These are phyloP conservation scores for Nyctereutes procyonoides DNA, from an alignment of 2,113 vertebrate species.

Conservation along the genomic window DNA sequence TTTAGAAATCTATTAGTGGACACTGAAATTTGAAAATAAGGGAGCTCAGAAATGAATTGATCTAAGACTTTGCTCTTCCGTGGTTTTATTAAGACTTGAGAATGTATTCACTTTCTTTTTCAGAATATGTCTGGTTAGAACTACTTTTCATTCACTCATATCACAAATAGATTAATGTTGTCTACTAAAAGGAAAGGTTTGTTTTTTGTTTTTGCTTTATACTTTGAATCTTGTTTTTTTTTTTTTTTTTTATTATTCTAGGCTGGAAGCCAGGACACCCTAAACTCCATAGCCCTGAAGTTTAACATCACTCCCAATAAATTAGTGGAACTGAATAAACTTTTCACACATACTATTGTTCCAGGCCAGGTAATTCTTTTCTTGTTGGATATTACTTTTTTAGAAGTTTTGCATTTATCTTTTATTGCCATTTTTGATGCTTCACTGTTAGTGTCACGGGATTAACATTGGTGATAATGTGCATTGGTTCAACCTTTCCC, in stretches of 20 bases:
- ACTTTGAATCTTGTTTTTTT: conserved; percentile 40
- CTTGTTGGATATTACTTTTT: conserved; percentile 47
- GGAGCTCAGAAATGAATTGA: not conserved
- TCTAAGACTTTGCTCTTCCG: not conserved
- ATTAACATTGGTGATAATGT: not conserved
- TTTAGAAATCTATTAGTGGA: conserved; percentile 8
- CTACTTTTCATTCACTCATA: not conserved
- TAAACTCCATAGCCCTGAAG: conserved; percentile 96
- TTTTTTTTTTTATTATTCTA: conserved; percentile 84
- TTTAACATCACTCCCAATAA: conserved; percentile 98
- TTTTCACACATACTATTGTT: conserved; percentile 95
- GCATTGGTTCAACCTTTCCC: not conserved
- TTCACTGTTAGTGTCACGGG: not conserved
- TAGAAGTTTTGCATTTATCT: conserved; percentile 32
- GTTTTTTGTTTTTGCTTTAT: not conserved
- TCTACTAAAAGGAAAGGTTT: not conserved
- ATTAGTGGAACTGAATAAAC: conserved; percentile 96
- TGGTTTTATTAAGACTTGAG: conserved; percentile 39
- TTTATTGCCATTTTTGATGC: not conserved
- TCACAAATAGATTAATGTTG: not conserved
- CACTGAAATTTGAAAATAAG: conserved; percentile 17
- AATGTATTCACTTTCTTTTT: not conserved
- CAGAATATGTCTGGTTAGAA: not conserved
- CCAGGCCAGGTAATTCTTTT: conserved; percentile 93
- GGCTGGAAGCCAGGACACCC: conserved; percentile 93